Conservation (phyloP, 2,797 vertebrate genomes). For the Botia kubotai region DNA sequence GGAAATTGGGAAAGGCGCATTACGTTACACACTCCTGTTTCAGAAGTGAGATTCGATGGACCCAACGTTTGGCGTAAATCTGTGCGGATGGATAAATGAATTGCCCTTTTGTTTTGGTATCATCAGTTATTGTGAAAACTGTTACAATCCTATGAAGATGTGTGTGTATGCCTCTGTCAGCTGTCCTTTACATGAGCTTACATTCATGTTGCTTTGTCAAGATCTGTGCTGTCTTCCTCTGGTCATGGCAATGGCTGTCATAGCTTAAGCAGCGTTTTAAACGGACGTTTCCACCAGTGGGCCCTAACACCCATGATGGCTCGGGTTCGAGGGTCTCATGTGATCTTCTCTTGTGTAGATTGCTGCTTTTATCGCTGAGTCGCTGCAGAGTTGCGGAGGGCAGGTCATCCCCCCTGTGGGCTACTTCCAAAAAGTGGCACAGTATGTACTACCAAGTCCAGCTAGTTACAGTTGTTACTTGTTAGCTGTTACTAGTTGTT, state of each 20-base stretch:
- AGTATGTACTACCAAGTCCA: constrained; percentile 82
- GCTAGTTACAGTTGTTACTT: neutral
- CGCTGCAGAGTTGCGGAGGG: constrained; percentile 97
- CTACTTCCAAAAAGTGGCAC: constrained; percentile 97
- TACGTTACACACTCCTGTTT: constrained; percentile 21
- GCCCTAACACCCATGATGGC: neutral
- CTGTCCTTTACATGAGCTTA: constrained; percentile 3
- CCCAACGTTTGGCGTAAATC: constrained; percentile 2
- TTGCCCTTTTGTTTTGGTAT: neutral
- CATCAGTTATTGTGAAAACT: neutral
- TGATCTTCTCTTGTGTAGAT: constrained; percentile 86
- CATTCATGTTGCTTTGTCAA: neutral
- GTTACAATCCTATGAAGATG: neutral
- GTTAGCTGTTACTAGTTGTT: too few species aligned
- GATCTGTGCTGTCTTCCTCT: neutral
- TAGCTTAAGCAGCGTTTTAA: neutral
- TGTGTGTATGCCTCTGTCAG: neutral
- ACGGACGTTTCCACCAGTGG: neutral
- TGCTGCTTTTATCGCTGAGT: constrained; percentile 97
- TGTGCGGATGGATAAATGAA: constrained; percentile 6
- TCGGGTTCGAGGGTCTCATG: constrained; percentile 60
- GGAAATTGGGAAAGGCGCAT: constrained; percentile 59
- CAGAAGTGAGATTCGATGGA: constrained; percentile 32
- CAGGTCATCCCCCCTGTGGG: constrained; percentile 94
- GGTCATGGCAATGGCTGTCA: neutral